phyloP scores from a whole-genome alignment of 2,797 vertebrate genomes.

The Danio kyathit region DNA sequence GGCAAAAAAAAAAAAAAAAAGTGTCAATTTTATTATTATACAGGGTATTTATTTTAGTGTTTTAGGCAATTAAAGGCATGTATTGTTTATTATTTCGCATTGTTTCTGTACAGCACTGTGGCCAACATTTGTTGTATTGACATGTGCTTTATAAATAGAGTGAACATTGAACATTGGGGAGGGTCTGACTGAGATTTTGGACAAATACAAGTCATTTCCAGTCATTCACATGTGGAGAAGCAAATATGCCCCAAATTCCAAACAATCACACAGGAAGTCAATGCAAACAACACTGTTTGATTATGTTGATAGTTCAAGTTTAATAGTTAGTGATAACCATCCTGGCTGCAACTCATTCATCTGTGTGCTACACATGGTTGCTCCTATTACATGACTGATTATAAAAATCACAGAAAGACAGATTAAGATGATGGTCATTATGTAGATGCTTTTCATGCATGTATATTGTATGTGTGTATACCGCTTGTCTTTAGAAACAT shows the following conservation, averaged over 20 bases:
- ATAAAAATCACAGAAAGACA: slow-evolving; percentile 3
- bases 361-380: background rate
- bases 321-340: slow-evolving; percentile 19
- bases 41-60: no score
- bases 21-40: no score
- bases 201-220: background rate
- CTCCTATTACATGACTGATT: background rate
- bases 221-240: background rate
- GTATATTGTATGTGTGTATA: no score
- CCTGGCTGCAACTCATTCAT: background rate
- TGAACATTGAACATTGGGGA: background rate
- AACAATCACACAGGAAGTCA: background rate
- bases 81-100: no score
- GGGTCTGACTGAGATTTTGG: background rate
- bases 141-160: no score
- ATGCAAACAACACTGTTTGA: slow-evolving; percentile 20
- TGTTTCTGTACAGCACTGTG: no score
- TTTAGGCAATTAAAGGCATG: no score
- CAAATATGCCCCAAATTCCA: background rate
- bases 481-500: background rate
- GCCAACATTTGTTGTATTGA: no score
- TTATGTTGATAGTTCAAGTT: slow-evolving; percentile 5
- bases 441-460: no score
- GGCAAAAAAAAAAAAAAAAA: no score
- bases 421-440: background rate